Base-by-base conservation (phyloP, 2,797 vertebrate species). In the Acanthiza pusilla region DNA sequence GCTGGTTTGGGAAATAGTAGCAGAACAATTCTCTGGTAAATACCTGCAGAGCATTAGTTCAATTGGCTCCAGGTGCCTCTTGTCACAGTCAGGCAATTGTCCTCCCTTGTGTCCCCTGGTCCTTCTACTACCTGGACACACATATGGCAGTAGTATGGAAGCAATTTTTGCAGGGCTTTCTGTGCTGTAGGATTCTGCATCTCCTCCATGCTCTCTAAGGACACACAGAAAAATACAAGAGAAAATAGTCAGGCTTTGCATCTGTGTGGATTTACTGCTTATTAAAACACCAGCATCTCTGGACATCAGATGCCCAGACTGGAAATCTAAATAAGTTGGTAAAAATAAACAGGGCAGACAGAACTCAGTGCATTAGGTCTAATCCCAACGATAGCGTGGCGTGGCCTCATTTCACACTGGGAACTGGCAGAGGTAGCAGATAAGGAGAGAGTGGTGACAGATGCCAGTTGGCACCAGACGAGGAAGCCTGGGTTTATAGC, bases 301-400 rank as follows among this genome's bases (percentile, higher is more conserved):
- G 92, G 60, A 83, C n/a, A 80, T 79, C 2, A 1, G 66, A 47
- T 61, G 32, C 50, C 63, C 84, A 77, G 91, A 48, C 61, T 92
- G 75, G 67, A 65, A 91, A 80, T 92, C 65, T 72, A 71, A 91
- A 29, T 65, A 94, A 96, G 80, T 85, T 91, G 74, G 75, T 95
- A 95, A 96, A 96, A 93, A 95, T 95, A 97, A 96, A 71, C 93
- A 82, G 88, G 57, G 63, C 92, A 96, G 80, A 71, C 27, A 94
- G 92, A 93, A 91, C 45, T 87, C 63, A 13, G 84, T 94, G 92
- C 84, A 89, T 93, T 93, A 96, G 72, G 58, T 93, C 81, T 96
- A 96, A 97, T 97, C 94, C 96, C 0, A 0, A 45, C 0, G 16
- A 67, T n/a, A 67, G 74, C 2, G 0, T 74, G 86, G 78, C 1